Base-by-base conservation (phyloP, 2,113 vertebrate species). In the Elgaria multicarinata region DNA sequence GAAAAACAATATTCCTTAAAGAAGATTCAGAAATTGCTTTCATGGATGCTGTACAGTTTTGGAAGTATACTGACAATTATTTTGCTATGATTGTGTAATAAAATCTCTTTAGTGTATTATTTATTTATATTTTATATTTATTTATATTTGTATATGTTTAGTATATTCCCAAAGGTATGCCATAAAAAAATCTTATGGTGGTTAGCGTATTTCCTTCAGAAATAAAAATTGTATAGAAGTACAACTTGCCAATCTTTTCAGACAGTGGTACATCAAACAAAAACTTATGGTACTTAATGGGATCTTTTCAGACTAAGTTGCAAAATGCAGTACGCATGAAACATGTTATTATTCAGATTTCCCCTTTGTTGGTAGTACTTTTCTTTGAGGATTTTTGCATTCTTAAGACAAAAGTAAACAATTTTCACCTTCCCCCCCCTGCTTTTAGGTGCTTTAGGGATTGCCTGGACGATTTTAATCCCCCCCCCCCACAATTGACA, bases 1-100 rank as follows among this genome's bases (percentile, higher is more conserved):
- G 22, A 31, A 84, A 85, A 90, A 93, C 7, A 42, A 78, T 90
- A 55, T 55, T 55, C 90, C 93, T 93, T 92, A 90, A 87, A 66
- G 24, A 22, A n/a, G 22, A 66, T 90, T 71, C 78, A 44, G 84
- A 91, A n/a, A n/a, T 84, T 80, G 28, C 10, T 90, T 92, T 72
- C 74, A 85, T 69, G 89, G 62, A 79, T 82, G 75, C 62, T 75
- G 88, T 89, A 72, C 6, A 28, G 22, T 0, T 0, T 50, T 44
- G 16, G 62, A 93, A 93, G 78, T 31, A 64, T 14, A 79, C 0
- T 2, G 10, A 39, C 28, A 91, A 50, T 87, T 92, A 66, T 74
- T 85, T 36, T 55, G 42, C 2, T 71, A 86, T 88, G 88, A 90
- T 46, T 90, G 50, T 33, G 31, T 76, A 36, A 91, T 88, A 87